Base-by-base conservation (phyloP, 2,113 vertebrate genomes). In the Takifugu flavidus region DNA sequence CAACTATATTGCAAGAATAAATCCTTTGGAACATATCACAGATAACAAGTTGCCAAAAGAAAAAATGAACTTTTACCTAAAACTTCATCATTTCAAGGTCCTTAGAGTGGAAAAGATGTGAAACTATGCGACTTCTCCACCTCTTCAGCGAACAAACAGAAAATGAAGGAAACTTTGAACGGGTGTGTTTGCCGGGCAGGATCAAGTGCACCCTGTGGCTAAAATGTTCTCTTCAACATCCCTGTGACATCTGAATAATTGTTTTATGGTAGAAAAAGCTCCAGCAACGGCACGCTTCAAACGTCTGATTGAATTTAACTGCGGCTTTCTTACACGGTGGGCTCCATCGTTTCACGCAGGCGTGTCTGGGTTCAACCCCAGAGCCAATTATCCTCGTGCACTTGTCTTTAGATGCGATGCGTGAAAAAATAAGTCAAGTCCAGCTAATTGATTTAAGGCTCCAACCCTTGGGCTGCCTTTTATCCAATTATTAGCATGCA, bases 141-240 rank as follows among this genome's bases (percentile, higher is more conserved):
- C 29, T 80, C 76, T 82, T 82, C 76, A 85, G 58, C 66, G 75
- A 77, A 70, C 58, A 75, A 64, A 72, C 72, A 10, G 34, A 39
- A 6, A 39, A 11, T 39, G 34, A 39, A 8, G 11, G 7, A 11
- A 39, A 59, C 59, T 79, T 72, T 59, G 47, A 49, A 20, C 2
- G n/a, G 47, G 13, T 51, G 25, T 25, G 20, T 85, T 82, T 87
- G 79, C 87, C 79, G 74, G 79, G 25, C 59, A 56, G 76, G 72
- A 79, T 87, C 68, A 85, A 83, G 72, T 67, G 65, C 55, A 52
- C 69, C 81, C 79, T 82, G 79, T 87, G 80, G 80, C 79, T 67
- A 86, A 77, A 82, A 66, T 65, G 64, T 63, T 68, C 60, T 69
- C 68, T 49, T 70, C 70, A 26, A 59, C 56, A 53, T 74, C 79